Conservation (phyloP, 1,140 invertebrate genomes). For the Melipona quadrifasciata region DNA sequence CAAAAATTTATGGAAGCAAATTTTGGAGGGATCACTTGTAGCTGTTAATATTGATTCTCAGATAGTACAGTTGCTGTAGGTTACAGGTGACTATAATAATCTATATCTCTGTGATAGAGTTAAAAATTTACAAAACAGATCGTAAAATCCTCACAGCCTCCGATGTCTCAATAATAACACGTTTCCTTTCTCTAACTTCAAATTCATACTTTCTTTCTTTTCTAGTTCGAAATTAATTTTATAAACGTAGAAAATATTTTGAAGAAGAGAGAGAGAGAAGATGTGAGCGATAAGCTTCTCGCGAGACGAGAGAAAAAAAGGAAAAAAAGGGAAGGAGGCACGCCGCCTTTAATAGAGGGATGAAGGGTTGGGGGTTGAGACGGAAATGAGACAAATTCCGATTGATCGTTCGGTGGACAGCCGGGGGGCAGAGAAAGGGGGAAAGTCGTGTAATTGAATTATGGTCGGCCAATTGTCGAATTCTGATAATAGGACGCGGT, state of each 20-base stretch:
- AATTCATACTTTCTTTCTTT: background rate
- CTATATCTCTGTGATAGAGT: too few species aligned
- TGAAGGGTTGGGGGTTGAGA: constrained; percentile 21
- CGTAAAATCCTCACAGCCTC: too few species aligned
- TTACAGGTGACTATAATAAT: too few species aligned
- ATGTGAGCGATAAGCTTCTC: constrained; percentile 47
- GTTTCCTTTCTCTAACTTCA: too few species aligned
- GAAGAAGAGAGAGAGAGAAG: background rate
- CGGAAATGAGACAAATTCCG: constrained; percentile 54
- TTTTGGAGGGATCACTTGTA: too few species aligned
- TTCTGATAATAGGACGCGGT: constrained; percentile 21
- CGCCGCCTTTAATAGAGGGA: background rate
- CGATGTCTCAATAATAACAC: too few species aligned
- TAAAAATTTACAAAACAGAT: too few species aligned
- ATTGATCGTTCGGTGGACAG: constrained; percentile 23
- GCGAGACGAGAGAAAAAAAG: too few species aligned
- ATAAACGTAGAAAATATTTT: background rate
- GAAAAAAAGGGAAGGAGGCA: background rate
- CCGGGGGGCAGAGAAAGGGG: background rate
- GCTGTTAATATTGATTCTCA: too few species aligned
- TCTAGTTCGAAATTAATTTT: too few species aligned
- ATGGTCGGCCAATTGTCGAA: constrained; percentile 32
- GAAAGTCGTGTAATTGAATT: constrained; percentile 28
- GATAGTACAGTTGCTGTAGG: too few species aligned
- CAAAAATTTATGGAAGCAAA: too few species aligned